phyloP scores from a whole-genome alignment of 2,113 vertebrate species.

The Mustela nigripes region DNA sequence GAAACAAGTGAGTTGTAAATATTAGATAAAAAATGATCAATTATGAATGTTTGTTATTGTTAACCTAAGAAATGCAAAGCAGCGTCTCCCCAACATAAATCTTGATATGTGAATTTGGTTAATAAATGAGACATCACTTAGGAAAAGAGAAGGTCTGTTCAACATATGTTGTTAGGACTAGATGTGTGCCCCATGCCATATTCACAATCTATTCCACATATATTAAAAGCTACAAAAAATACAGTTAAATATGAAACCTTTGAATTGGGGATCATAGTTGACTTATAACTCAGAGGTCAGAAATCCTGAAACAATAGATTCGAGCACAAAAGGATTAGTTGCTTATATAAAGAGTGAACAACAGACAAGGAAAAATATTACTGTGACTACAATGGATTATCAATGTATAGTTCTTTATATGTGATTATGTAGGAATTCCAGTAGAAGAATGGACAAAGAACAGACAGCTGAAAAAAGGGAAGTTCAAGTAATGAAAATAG shows the following conservation, averaged over 20 bases:
- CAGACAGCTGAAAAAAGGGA: neutral
- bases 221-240: neutral
- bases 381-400: neutral
- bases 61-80: neutral
- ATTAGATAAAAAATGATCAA: neutral
- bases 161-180: neutral
- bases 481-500: neutral
- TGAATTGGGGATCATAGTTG: conserved; percentile 1
- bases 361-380: neutral
- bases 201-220: neutral
- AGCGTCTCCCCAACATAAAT: neutral
- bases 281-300: neutral
- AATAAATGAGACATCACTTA: neutral
- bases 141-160: neutral
- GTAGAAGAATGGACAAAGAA: neutral
- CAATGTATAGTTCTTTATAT: neutral
- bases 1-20: neutral
- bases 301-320: conserved; percentile 6
- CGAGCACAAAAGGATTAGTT: neutral
- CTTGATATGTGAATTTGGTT: conserved; percentile 4
- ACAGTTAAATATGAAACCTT: neutral
- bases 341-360: neutral
- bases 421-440: neutral
- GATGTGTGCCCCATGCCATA: neutral
- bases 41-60: neutral